Conservation (phyloP, 1,140 invertebrate species). For the Drosophila orena region DNA sequence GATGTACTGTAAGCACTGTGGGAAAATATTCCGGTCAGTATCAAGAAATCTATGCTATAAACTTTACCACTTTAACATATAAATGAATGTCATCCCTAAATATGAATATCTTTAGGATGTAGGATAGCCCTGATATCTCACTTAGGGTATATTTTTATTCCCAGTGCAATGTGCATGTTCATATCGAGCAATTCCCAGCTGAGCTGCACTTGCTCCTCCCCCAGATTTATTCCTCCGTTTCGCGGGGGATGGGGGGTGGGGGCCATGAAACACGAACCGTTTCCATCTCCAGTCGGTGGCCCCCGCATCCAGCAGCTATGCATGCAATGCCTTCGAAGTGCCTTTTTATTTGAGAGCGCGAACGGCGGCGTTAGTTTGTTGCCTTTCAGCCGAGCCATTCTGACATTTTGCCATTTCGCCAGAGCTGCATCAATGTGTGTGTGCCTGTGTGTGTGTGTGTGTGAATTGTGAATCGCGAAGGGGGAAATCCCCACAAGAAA, state of each 20-base stretch:
- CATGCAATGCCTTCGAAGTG: conserved; percentile 56
- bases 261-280: conserved; percentile 12
- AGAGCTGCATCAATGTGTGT: conserved; percentile 26
- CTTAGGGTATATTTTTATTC: neutral
- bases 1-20: neutral
- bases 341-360: conserved; percentile 63
- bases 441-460: conserved; percentile 6
- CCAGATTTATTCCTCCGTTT: conserved; percentile 13
- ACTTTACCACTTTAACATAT: too few relatives aligned
- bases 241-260: neutral
- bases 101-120: too few relatives aligned
- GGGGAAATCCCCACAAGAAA: conserved; percentile 4
- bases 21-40: neutral
- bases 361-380: conserved; percentile 58
- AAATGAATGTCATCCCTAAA: too few relatives aligned
- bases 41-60: neutral
- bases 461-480: neutral
- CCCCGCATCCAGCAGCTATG: conserved; percentile 10
- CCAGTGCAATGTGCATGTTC: neutral
- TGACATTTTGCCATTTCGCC: conserved; percentile 28
- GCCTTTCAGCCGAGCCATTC: conserved; percentile 22
- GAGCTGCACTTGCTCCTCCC: neutral
- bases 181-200: neutral
- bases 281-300: conserved; percentile 33
- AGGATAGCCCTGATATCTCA: too few relatives aligned